Evolutionary conservation across 1,140 invertebrate species (phyloP).

Genomic region (Wiebesia pumilae): DNA sequence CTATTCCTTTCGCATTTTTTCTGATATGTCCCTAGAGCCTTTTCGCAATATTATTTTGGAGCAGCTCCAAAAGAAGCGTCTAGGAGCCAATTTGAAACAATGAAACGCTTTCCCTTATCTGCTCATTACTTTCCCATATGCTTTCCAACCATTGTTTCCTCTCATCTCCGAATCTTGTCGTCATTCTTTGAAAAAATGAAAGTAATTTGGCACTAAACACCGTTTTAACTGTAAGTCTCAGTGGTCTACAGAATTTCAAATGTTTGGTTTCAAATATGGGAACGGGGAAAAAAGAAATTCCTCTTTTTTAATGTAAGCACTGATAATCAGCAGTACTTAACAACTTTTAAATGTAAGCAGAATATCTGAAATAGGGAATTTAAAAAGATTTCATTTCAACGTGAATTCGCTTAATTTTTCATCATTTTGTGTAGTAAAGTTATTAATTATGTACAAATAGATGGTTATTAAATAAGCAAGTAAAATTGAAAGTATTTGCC

Average conservation of each 20-base stretch:
- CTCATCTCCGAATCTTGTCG: neutral
- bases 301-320: no score
- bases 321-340: no score
- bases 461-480: no score
- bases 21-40: slow-evolving; percentile 46
- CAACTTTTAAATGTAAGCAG: no score
- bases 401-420: no score
- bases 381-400: no score
- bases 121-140: slow-evolving; percentile 34
- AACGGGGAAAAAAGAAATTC: neutral
- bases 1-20: slow-evolving; percentile 41
- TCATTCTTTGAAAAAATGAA: neutral
- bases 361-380: no score
- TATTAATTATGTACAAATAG: no score
- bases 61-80: slow-evolving; percentile 57
- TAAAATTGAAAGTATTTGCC: no score
- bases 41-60: slow-evolving; percentile 62
- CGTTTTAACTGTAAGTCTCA: neutral
- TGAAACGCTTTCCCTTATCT: slow-evolving; percentile 35
- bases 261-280: neutral
- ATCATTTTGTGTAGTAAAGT: no score
- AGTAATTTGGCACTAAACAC: neutral
- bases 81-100: slow-evolving; percentile 53
- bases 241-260: neutral
- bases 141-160: slow-evolving; percentile 39